Base-by-base conservation (phyloP, 2,797 vertebrate species). In the Schizopygopsis malacanthus region DNA sequence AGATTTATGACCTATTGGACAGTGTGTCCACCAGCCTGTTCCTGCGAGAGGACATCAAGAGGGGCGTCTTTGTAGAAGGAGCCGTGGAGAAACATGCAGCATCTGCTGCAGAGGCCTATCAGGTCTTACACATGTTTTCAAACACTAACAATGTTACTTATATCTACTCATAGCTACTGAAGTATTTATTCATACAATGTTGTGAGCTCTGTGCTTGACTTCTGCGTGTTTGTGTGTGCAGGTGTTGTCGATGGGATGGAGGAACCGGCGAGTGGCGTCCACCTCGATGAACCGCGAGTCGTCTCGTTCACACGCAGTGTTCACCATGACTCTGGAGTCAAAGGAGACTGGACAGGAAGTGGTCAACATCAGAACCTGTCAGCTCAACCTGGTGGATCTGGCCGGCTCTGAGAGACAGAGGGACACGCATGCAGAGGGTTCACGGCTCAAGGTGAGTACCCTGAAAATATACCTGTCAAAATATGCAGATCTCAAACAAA, bases 241-340 rank as follows among this genome's bases (percentile, higher is more conserved):
- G 98, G 97, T 99, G 18, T 91, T 99, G 89, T 97, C 97, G 81
- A 97, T 82, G 90, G 98, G 98, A 37, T 99, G 98, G 98, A 95
- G 97, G 86, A 99, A 99, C 91, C 96, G 98, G 7, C 96, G 96
- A 4, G 98, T 99, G 37, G 98, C 98, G 1, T 98, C 98, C 0
- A 99, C 98, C 5, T 99, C 98, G 0, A 99, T 99, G 98, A 99
- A 99, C 86, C 96, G 98, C 0, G 98, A 99, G 82, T 99, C 98
- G 0, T 99, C 98, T 0, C 95, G 98, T 79, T 99, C 98, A 2
- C 98, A 99, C 0, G 98, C 98, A 0, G 98, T 99, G 80, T 99
- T 99, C 90, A 98, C 97, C 37, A 96, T 99, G 93, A 96, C 95
- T 0, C 78, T 99, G 79, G 98, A 99, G 92, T 99, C 98, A 33